phyloP scores from a whole-genome alignment of 1,140 invertebrate genomes.

The Andrena cerasifolii region DNA sequence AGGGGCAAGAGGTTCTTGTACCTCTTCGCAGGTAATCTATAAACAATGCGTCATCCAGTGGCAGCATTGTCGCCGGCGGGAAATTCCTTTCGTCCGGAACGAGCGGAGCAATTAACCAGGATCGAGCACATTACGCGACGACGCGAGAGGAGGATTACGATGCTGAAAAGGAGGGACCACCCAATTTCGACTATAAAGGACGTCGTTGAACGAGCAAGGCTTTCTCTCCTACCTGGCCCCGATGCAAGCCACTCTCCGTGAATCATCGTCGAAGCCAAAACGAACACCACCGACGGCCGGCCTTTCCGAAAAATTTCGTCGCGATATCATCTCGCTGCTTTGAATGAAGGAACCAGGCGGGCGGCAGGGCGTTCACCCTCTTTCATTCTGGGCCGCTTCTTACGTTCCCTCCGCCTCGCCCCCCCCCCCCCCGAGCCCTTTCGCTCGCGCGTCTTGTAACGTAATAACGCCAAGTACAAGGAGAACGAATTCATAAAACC shows the following conservation, averaged over 20 bases:
- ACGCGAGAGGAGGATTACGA: neutral
- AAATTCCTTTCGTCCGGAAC: neutral
- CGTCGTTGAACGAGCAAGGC: constrained; percentile 3
- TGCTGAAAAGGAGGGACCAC: neutral
- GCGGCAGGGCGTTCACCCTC: constrained; percentile 31
- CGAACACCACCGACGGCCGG: neutral
- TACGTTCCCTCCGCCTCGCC: neutral
- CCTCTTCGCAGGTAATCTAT: neutral
- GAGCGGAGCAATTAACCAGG: neutral
- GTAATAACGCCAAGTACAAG: constrained; percentile 20
- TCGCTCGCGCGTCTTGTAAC: constrained; percentile 4
- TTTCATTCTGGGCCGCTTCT: constrained; percentile 17
- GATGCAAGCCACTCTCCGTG: neutral
- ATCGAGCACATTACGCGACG: neutral
- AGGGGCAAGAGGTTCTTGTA: too few relatives aligned
- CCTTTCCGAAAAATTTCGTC: constrained; percentile 32
- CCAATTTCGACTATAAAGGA: constrained; percentile 5
- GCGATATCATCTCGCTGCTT: constrained; percentile 24
- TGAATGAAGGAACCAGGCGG: constrained; percentile 7
- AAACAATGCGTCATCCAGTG: neutral
- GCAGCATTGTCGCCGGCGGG: neutral
- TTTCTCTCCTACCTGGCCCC: neutral
- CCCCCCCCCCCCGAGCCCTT: too few relatives aligned
- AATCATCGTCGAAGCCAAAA: constrained; percentile 24
- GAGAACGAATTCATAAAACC: constrained; percentile 24